Conservation (phyloP, 2,888 invertebrate species). For the Apocheima hispidaria region DNA sequence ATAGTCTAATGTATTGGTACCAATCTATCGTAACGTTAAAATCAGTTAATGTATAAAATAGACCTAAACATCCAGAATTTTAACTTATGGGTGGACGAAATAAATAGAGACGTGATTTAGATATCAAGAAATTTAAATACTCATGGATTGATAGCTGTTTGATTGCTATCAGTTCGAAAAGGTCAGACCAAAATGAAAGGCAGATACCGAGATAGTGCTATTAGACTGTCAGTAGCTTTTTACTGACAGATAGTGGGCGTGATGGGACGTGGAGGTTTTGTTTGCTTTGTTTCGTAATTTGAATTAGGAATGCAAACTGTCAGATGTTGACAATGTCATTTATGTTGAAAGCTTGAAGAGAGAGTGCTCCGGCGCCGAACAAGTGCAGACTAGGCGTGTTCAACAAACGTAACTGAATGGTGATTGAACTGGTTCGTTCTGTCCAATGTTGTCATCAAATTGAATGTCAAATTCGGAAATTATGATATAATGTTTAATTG, state of each 20-base stretch:
- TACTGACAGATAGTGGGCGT: constrained; percentile 37
- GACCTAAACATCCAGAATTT: not conserved
- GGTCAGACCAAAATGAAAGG: constrained; percentile 47
- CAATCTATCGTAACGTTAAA: not conserved
- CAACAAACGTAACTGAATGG: constrained; percentile 13
- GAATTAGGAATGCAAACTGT: constrained; percentile 49
- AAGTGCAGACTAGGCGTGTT: constrained; percentile 37
- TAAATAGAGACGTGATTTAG: not conserved
- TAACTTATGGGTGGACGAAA: not conserved
- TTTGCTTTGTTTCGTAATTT: constrained; percentile 56
- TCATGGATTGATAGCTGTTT: constrained; percentile 31
- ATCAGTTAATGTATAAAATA: not conserved
- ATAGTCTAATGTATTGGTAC: constrained; percentile 34
- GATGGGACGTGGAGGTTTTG: constrained; percentile 36
- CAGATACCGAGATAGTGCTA: constrained; percentile 59
- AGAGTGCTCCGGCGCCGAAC: constrained; percentile 40
- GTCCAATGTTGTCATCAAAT: constrained; percentile 15
- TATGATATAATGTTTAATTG: not conserved
- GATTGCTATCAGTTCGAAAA: constrained; percentile 34
- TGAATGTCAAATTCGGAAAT: constrained; percentile 16
- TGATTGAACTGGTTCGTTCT: constrained; percentile 21
- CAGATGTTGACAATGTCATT: constrained; percentile 47
- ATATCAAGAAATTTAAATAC: constrained; percentile 13
- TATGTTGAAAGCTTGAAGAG: constrained; percentile 49
- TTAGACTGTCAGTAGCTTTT: constrained; percentile 46